A percentile compares a stretch with the other conserved stretches of the same genome.
Conservation (phyloP, 2,888 invertebrate genomes). For the Helicoverpa assulta region DNA sequence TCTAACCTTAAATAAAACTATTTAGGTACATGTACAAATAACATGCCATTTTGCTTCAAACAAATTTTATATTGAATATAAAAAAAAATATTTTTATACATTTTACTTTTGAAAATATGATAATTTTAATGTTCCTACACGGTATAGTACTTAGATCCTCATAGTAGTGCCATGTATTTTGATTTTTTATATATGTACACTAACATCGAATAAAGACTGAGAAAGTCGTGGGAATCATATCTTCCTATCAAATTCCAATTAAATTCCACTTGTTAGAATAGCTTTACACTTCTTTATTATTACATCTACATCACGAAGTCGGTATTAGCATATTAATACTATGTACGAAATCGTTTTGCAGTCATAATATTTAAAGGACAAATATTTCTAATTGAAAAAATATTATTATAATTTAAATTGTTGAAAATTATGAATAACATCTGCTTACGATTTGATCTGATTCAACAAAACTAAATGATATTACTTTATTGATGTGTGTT, state of each 20-base stretch:
- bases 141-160: conserved; percentile 78
- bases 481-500: conserved; percentile 37
- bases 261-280: conserved; percentile 52
- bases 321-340: background rate
- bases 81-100: conserved; percentile 79
- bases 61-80: conserved; percentile 61
- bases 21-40: conserved; percentile 70
- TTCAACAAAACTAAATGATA: conserved; percentile 37
- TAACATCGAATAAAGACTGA: conserved; percentile 87
- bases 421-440: conserved; percentile 6
- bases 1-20: conserved; percentile 40
- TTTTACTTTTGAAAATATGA: conserved; percentile 77
- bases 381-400: conserved; percentile 21
- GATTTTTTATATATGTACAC: conserved; percentile 66
- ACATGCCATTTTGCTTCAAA: conserved; percentile 71
- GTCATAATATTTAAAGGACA: conserved; percentile 3
- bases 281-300: conserved; percentile 46
- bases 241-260: conserved; percentile 53
- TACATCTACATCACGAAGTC: conserved; percentile 44
- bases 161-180: conserved; percentile 83
- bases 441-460: conserved; percentile 40
- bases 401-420: background rate
- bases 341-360: background rate
- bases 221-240: conserved; percentile 68
- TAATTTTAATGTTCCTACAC: conserved; percentile 82